Evolutionary conservation across 1,140 invertebrate species (phyloP), one percentile per base, ranked within the genome.

Genomic region (Thaumatotibia leucotreta): DNA sequence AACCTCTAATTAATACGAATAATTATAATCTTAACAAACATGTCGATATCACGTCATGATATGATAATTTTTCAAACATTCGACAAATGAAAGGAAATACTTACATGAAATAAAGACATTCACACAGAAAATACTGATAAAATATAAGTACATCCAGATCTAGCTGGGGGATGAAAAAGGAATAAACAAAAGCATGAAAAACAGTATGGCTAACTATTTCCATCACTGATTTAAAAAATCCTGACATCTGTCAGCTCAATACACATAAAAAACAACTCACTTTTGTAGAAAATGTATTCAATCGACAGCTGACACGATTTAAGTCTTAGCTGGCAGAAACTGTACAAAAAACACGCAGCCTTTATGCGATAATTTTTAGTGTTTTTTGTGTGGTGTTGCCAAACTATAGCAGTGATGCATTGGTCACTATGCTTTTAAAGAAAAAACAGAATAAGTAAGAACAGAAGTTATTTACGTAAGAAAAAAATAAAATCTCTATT

Each of bases 81-180:
- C 52, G 11, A 58, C 52, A 58, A 14, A 11, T 39, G 14, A n/a
- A 24, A 27, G 10, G 10, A n/a, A n/a, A n/a, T n/a, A n/a, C n/a
- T n/a, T n/a, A 24, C 23, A 54, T 27, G 24, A 54, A 63, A 66
- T 65, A 70, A 68, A 65, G 62, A 67, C 71, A 69, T 64, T 58
- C 67, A 67, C 64, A 65, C 73, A 65, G 70, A 79, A 72, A 75
- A 73, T 74, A 76, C 73, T 76, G 72, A 77, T 75, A 63, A 8
- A 54, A 27, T 69, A 76, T 82, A 83, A 86, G 81, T 84, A 84
- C 81, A 64, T 67, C 76, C 77, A 73, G 66, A 70, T 24, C 66
- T 67, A 61, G 61, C 66, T 66, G 66, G 61, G 33, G 29, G 29
- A 52, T 29, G 33, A 29, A 61, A 27, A 54, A 17, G 14, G 14